phyloP scores from a whole-genome alignment of 2,797 vertebrate species.

The Tokudaia tokunoshimensis region DNA sequence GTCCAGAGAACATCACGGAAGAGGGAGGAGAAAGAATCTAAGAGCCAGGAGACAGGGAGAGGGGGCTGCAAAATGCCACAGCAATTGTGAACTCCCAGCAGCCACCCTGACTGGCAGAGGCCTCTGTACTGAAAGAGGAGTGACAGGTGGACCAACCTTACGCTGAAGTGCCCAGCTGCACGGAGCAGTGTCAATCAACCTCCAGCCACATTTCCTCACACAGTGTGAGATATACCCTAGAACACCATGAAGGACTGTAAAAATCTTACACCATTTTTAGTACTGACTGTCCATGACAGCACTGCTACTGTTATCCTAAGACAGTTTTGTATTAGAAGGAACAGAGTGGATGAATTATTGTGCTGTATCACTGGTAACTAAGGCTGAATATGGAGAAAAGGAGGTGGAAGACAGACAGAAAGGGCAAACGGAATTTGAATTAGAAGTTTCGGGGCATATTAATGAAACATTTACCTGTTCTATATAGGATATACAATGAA shows the following conservation, averaged over 20 bases:
- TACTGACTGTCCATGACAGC: not conserved
- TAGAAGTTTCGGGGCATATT: not conserved
- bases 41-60: not conserved
- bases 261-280: not conserved
- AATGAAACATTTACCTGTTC: not conserved
- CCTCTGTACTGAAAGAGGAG: not conserved
- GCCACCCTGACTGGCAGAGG: not conserved
- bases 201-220: not conserved
- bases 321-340: not conserved
- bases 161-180: not conserved
- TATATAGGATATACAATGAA: constrained; percentile 3
- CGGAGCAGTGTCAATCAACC: not conserved
- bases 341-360: constrained; percentile 24
- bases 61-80: not conserved
- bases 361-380: not conserved
- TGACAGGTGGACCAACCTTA: not conserved
- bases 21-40: not conserved
- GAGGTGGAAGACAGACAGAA: constrained; percentile 36
- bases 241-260: not conserved
- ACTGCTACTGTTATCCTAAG: not conserved
- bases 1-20: not conserved
- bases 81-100: too few relatives aligned
- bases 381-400: not conserved
- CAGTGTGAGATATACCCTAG: not conserved
- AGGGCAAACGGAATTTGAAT: constrained; percentile 49